Evolutionary conservation across 2,797 vertebrate species (phyloP).

Genomic region (Aulostomus chinensis): DNA sequence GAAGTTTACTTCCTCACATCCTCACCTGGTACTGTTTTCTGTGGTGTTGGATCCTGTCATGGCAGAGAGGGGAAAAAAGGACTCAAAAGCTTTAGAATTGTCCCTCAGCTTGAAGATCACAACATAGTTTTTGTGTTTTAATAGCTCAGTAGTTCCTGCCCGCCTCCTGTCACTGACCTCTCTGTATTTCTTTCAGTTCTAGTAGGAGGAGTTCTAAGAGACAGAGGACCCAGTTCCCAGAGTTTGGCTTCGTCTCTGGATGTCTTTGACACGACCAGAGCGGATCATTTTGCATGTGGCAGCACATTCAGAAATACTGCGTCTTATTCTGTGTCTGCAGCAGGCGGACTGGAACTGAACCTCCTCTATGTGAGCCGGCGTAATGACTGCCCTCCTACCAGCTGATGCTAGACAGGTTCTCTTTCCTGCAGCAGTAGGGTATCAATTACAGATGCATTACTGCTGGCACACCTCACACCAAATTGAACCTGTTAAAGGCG

Average conservation of each 20-base stretch:
- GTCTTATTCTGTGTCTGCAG: no score
- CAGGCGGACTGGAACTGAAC: constrained; percentile 10
- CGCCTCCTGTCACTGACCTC: no score
- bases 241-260: no score
- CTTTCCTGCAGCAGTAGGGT: constrained; percentile 29
- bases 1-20: constrained; percentile 6
- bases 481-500: constrained; percentile 31
- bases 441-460: constrained; percentile 30
- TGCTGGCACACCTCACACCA: constrained; percentile 8
- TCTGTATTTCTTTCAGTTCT: no score
- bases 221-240: no score
- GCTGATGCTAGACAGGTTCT: constrained; percentile 43
- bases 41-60: no score
- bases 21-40: background rate
- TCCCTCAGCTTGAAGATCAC: no score
- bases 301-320: background rate
- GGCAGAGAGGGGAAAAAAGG: no score
- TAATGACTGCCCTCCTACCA: constrained; percentile 37
- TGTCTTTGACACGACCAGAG: constrained; percentile 1
- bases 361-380: constrained; percentile 12
- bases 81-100: no score
- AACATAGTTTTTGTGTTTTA: no score
- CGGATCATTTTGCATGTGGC: background rate
- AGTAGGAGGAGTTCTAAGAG: no score
- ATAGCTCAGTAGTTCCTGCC: no score